Evolutionary conservation across 1,140 invertebrate species (phyloP), one percentile per base, ranked within the genome.

Genomic region (Drosophila asahinai): DNA sequence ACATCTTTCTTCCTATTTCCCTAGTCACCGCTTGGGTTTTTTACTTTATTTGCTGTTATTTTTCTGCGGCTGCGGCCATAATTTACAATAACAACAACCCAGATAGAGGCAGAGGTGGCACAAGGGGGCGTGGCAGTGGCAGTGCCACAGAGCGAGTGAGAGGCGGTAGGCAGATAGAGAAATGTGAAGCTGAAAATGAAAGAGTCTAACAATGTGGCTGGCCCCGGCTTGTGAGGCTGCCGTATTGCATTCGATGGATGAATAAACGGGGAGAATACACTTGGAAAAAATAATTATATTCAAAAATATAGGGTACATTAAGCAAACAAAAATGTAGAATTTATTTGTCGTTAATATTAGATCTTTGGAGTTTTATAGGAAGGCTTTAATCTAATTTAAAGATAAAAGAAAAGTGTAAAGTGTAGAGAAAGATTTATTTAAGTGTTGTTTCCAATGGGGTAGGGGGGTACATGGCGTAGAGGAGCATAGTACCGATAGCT

Each of bases 111-210:
- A 64, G 38, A 60, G 63, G 51, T 72, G 76, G 43, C 72, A 40
- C 66, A 45, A 8, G 62, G 49, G 58, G 43, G 55, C 62, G 59
- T 66, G 73, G 19, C 64, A 65, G 25, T 45, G 43, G 19, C 11
- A 65, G 25, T 45, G 43, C 15, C 11, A 30, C 0, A 11, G 7
- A 5, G 27, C 9, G 49, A 2, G 5, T 0, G 17, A 75, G 59
- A 40, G 60, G 40, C 47, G 27, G 73, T n/a, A 14, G 57, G 62
- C 40, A 81, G 77, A 86, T 80, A 80, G 72, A 81, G 79, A 89
- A 78, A 89, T 78, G 77, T 55, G 77, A 86, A 89, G 80, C 77
- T 87, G 80, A 83, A 89, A 89, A 87, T 87, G 84, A 87, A 87
- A 87, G 84, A 87, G 83, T 87, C 83, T 74, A 78, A 87, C 83